These are phyloP conservation scores for Ranitomeya variabilis DNA, from an alignment of 2,113 vertebrate genomes.

Conservation along the genomic window DNA sequence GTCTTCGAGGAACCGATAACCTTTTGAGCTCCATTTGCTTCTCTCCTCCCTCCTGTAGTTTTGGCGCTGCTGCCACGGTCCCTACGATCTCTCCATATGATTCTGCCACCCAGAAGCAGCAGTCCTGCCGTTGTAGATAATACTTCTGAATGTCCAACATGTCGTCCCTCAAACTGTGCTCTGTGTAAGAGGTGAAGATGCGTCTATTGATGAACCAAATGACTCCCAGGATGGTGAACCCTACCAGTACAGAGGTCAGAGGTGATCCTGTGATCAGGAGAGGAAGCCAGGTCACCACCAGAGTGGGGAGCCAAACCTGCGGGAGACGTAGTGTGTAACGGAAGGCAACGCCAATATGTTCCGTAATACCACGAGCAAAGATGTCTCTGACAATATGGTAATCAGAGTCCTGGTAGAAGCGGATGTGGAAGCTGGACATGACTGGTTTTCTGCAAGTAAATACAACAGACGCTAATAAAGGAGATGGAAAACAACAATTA, in stretches of 20 bases:
- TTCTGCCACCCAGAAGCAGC: constrained; percentile 65
- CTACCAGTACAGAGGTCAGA: constrained; percentile 12
- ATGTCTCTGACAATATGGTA: constrained; percentile 35
- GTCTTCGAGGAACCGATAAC: constrained; percentile 62
- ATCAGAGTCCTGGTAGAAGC: constrained; percentile 63
- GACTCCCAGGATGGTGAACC: background rate
- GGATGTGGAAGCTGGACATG: constrained; percentile 62
- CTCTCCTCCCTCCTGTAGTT: accelerated
- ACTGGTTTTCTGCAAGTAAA: background rate
- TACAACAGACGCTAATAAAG: too few species aligned
- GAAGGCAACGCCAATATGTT: background rate
- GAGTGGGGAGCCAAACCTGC: background rate
- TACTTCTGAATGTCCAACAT: constrained; percentile 36
- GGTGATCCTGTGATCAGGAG: background rate
- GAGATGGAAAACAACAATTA: too few species aligned
- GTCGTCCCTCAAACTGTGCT: constrained; percentile 9
- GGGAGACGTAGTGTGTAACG: background rate
- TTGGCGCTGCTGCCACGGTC: constrained; percentile 27
- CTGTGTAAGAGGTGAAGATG: background rate
- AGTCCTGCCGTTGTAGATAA: constrained; percentile 46
- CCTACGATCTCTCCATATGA: constrained; percentile 50
- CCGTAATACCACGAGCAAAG: constrained; percentile 57
- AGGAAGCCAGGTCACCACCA: background rate
- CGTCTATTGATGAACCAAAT: background rate
- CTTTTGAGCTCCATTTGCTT: constrained; percentile 62